Evolutionary conservation across 2,113 vertebrate species (phyloP).

Genomic region (Climacteris rufus): DNA sequence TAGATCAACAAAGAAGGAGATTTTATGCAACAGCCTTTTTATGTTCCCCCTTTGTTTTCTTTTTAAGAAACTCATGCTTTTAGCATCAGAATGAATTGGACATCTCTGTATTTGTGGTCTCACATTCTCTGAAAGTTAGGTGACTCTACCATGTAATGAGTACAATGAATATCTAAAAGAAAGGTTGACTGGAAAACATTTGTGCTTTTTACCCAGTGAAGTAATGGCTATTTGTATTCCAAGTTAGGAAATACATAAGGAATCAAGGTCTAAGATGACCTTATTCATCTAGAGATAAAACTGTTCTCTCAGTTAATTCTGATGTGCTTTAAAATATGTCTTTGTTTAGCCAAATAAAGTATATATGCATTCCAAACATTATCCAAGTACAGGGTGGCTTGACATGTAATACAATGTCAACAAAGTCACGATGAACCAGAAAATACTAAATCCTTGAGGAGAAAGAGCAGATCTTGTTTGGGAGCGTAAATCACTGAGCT

Average conservation of each 20-base stretch:
- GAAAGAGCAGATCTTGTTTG: background rate
- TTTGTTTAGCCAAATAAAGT: background rate
- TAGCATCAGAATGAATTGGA: background rate
- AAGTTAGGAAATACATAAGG: background rate
- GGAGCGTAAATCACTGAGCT: background rate
- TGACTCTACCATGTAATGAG: background rate
- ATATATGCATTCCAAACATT: background rate
- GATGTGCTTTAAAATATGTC: background rate
- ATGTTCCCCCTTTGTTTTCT: rapidly evolving
- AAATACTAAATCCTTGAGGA: background rate
- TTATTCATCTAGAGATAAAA: background rate
- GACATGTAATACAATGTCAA: background rate
- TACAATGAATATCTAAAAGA: background rate
- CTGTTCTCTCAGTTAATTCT: background rate
- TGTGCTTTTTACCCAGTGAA: background rate
- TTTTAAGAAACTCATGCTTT: background rate
- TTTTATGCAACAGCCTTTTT: background rate
- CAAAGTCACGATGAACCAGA: background rate
- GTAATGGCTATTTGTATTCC: background rate
- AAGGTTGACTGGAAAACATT: background rate
- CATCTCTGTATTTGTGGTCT: background rate
- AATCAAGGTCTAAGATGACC: background rate
- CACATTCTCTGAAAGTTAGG: background rate
- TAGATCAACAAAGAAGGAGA: background rate
- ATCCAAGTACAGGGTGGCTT: background rate